Base-by-base conservation (phyloP, 2,888 invertebrate species). In the Apantesis nais region DNA sequence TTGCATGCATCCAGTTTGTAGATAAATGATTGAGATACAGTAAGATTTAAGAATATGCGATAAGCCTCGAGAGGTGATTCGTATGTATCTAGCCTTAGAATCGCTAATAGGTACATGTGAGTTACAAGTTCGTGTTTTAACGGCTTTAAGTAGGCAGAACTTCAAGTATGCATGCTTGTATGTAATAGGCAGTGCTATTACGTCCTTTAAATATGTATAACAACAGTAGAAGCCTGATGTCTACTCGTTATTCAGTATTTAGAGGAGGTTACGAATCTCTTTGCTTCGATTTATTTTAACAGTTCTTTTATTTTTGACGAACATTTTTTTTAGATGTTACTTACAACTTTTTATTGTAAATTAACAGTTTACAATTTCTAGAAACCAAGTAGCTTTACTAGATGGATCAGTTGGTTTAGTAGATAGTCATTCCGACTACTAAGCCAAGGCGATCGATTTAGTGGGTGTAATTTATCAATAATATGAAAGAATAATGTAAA, bases 1-100 rank as follows among this genome's bases (percentile, higher is more conserved):
- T 80, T 69, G 80, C 72, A 82, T 80, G 78, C 75, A 87, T 86
- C 88, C 85, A 83, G 89, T 88, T 88, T 84, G 82, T 79, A 87
- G 91, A 91, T 91, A 87, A 89, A 89, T 88, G 87, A 88, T 85
- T 78, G 80, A 86, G 90, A 91, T 89, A 88, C 74, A 74, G 77
- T 66, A 64, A 81, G 85, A 89, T 88, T 87, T 88, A 87, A 86
- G 88, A 89, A 89, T 85, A 85, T 84, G 83, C 85, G 86, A 85
- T 84, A 81, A 76, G 75, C 77, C 34, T 63, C 73, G 75, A 73
- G 78, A 79, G 75, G 76, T 80, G 83, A 79, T 77, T 80, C 78
- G 71, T 81, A 76, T 81, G 79, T 79, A 82, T 82, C 79, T 79
- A 37, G 78, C 72, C 52, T 82, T 75, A 80, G 66, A 68, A 82